Evolutionary conservation across 2,888 invertebrate genomes (phyloP), one percentile per base, ranked within the genome.

Genomic region (Aleiodes leptofemur): DNA sequence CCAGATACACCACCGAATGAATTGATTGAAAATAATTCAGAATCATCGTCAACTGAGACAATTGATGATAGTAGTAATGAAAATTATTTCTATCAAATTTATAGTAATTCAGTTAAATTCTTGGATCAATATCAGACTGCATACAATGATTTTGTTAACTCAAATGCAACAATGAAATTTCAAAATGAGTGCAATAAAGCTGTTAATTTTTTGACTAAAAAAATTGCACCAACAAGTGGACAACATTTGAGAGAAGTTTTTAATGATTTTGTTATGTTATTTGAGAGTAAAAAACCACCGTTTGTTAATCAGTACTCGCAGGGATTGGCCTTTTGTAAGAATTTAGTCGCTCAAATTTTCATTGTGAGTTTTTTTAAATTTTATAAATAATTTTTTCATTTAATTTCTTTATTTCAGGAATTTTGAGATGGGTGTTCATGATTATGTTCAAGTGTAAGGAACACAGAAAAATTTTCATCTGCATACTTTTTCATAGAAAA

Each of bases 201-300:
- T 72, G 94, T 97, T 4, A 97, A 96, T 87, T 94, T 95, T 69
- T 96, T 97, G 3, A 93, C 97, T 0, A 98, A 98, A 90, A 94
- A 96, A 8, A 94, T 98, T 74, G 95, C 96, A 4, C 94, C 94
- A 3, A 93, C 93, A 0, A 96, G 93, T 84, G 91, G 94, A 0
- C 90, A 92, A 55, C 96, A 97, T 88, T 91, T 95, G 79, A 90
- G 90, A 80, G 94, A 95, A 83, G 97, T 97, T 89, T 94, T 94
- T 86, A 93, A 94, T 71, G 94, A 94, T 82, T 90, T 98, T 1
- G 91, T 91, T n/a, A 91, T 91, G 79, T 91, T 97, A 78, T 90
- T 97, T 6, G 90, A 91, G 69, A 96, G 96, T 0, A 93, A 95
- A 84, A 92, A 91, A 4, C 90, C 90, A 83, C 91, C 93, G 5